Evolutionary conservation across 1,140 invertebrate genomes (phyloP), one percentile per base, ranked within the genome.

Genomic region (Spodoptera frugiperda): DNA sequence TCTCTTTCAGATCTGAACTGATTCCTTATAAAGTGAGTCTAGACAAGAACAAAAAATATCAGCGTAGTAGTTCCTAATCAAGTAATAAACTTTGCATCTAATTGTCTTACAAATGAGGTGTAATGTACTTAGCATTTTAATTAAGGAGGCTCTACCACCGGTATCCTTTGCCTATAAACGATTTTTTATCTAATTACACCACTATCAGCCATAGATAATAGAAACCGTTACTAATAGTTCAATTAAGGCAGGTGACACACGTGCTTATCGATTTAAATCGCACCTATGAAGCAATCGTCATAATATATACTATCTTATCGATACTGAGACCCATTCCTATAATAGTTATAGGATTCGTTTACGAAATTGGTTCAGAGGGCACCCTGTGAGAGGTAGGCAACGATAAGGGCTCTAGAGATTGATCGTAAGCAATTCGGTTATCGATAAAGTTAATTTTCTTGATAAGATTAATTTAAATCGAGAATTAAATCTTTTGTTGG

Each of bases 251-350:
- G 77, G 57, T 76, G 54, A 48, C 33, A 57, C 54, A 75, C 59
- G 61, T 75, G 65, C 51, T 70, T 75, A 75, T 73, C 77, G 80
- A 78, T 82, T 39, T 77, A 79, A 82, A 53, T 82, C 71, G 73
- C 76, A 73, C 72, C 73, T 61, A 76, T 73, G 57, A 73, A 33
- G 39, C 25, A 68, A 61, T 39, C 55, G 77, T 81, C 77, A 79
- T 63, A 81, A 80, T 71, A 77, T 55, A 53, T n/a, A 19, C 79
- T 86, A 88, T 89, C 87, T 90, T 89, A 90, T 90, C 89, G 61
- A 33, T 21, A 33, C 81, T 84, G 86, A 82, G 79, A 84, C 78
- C 84, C 80, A 82, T 86, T 76, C 78, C 71, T 81, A 86, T 84
- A 85, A 87, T 84, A 86, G 78, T 71, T 55, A 75, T 78, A 83